Evolutionary conservation across 2,797 vertebrate genomes (phyloP).

Genomic region (Gouania willdenowi): DNA sequence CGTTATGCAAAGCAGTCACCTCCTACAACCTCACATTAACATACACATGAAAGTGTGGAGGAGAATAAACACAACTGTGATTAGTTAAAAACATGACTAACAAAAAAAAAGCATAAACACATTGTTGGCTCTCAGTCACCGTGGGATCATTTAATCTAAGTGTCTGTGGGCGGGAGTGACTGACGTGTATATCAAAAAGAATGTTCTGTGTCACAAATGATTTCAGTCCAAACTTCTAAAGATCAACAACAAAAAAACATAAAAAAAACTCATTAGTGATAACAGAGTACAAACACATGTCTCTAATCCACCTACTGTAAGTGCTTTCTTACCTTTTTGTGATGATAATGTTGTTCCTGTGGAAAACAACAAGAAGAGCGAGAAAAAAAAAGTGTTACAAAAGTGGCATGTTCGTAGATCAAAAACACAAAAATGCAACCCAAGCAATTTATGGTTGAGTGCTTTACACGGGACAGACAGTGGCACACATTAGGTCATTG

Average conservation of each 20-base stretch:
- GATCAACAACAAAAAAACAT: constrained; percentile 35
- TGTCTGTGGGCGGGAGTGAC: constrained; percentile 59
- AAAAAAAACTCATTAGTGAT: constrained; percentile 1
- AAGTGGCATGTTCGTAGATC: too few relatives aligned
- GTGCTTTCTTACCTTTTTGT: constrained; percentile 69
- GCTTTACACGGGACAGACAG: too few relatives aligned
- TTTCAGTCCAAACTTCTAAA: constrained; percentile 41
- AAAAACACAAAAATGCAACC: constrained; percentile 28
- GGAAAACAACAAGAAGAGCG: constrained; percentile 49
- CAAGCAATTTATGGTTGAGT: too few relatives aligned
- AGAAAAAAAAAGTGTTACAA: constrained; percentile 32
- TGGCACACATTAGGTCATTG: too few relatives aligned
- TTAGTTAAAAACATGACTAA: constrained; percentile 42
- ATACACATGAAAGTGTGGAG: constrained; percentile 39
- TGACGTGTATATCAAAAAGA: constrained; percentile 67
- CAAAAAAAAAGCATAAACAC: constrained; percentile 27
- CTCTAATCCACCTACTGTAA: constrained; percentile 47
- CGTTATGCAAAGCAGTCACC: constrained; percentile 45
- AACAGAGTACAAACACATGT: constrained; percentile 19
- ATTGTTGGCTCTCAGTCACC: constrained; percentile 39
- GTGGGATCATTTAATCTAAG: constrained; percentile 41
- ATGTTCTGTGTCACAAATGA: constrained; percentile 51
- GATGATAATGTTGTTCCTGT: constrained; percentile 72
- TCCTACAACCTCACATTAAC: constrained; percentile 41
- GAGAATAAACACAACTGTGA: constrained; percentile 44